Evolutionary conservation across 2,797 vertebrate species (phyloP), one percentile per base, ranked within the genome.

Genomic region (Arnoldichthys spilopterus): DNA sequence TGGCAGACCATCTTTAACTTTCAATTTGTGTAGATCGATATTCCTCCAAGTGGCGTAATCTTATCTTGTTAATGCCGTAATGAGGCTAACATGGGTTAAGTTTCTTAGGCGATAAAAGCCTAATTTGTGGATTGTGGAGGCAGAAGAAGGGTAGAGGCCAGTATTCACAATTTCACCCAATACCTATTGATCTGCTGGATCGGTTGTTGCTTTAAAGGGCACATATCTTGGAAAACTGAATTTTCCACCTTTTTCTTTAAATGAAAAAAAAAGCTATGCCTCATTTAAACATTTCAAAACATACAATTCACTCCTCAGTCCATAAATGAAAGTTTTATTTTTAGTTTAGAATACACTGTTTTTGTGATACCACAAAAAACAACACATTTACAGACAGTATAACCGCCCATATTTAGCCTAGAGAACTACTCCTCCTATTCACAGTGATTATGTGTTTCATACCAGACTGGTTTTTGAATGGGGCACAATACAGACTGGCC

Each of bases 41-140:
- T 84, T 68, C 80, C 82, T 76, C 61, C 74, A 84, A 85, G 77
- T 82, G 82, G 67, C 77, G 80, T 84, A 84, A 82, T 85, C 84
- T 84, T 84, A 84, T 85, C 77, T 85, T 9, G 77, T 80, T 80
- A 85, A 82, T 85, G 82, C 67, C 62, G 67, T 84, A 82, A 85
- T 85, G 75, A 84, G 72, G 62, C 77, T 82, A 82, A 82, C 77
- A 73, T 80, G 79, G 77, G 84, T 84, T 77, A 84, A 71, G 79
- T 76, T 82, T 85, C 82, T 80, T 54, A 72, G 72, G 78, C 56
- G 73, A 76, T 84, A 76, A 73, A 78, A 63, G 66, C 37, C 49
- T 77, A 64, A 74, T 73, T 84, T 85, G 82, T 78, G 78, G 62
- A 82, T 78, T 80, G 61, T 30, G 63, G 47, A 72, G 56, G 61